Percentiles rank a stretch among this genome's conserved stretches.
Conservation (phyloP, 2,797 vertebrate genomes). For the Ambastaia sidthimunki region DNA sequence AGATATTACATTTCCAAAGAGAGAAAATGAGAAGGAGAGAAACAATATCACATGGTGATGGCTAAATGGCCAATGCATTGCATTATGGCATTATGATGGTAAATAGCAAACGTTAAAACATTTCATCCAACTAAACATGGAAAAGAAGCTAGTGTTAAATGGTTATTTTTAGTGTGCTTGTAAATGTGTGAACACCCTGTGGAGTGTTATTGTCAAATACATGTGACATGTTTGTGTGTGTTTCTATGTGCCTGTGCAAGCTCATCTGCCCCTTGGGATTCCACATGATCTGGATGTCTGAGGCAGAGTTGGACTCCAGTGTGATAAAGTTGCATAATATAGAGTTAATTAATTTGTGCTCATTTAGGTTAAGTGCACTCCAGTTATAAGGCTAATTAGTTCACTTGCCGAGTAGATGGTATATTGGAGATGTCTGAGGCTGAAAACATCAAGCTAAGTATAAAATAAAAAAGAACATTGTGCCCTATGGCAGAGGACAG, state of each 20-base stretch:
- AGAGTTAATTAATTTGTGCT: slow-evolving; percentile 7
- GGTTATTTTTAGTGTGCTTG: not conserved
- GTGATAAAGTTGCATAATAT: slow-evolving; percentile 5
- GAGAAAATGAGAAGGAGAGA: slow-evolving; percentile 12
- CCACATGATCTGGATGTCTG: not conserved
- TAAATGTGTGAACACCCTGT: not conserved
- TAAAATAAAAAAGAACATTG: not conserved
- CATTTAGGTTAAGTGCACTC: slow-evolving; percentile 19
- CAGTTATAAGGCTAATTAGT: slow-evolving; percentile 27
- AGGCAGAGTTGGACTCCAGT: not conserved
- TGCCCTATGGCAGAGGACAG: not conserved
- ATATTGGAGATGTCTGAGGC: not conserved
- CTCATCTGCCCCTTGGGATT: not conserved
- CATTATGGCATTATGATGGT: slow-evolving; percentile 17
- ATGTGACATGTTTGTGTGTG: not conserved
- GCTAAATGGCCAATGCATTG: slow-evolving; percentile 18
- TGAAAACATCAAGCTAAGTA: not conserved
- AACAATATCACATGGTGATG: slow-evolving; percentile 7
- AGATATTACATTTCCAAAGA: slow-evolving; percentile 37
- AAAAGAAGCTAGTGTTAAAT: not conserved
- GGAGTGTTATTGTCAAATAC: not conserved
- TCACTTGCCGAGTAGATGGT: not conserved
- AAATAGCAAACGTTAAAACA: slow-evolving; percentile 17
- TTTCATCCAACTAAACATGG: slow-evolving; percentile 1
- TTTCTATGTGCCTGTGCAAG: not conserved